These are phyloP conservation scores for Aplidium turbinatum DNA, from an alignment of 23 tunicate species.

Conservation along the genomic window DNA sequence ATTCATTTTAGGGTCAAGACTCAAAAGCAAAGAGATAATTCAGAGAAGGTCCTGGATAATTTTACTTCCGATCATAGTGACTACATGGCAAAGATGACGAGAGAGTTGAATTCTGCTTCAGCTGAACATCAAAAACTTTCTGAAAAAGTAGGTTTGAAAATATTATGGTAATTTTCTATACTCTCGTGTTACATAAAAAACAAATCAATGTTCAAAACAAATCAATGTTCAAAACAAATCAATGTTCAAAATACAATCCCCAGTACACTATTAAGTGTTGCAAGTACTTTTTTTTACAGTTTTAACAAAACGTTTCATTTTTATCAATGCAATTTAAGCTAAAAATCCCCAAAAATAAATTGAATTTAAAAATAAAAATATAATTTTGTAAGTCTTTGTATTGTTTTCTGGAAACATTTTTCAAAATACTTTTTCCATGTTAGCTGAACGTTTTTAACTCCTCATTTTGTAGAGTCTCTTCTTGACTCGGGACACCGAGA, in stretches of 20 bases:
- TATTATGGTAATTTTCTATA: background rate
- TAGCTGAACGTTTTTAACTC: too few species aligned
- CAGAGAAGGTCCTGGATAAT: constrained; percentile 74
- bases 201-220: too few species aligned
- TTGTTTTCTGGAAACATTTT: too few species aligned
- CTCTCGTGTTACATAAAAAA: background rate
- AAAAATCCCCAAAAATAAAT: too few species aligned
- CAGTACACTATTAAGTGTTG: too few species aligned
- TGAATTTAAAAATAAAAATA: too few species aligned
- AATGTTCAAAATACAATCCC: too few species aligned
- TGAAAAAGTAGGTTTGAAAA: constrained; percentile 36
- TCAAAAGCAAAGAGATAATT: constrained; percentile 59
- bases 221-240: too few species aligned
- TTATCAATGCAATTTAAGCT: background rate
- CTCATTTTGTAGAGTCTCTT: constrained; percentile 13
- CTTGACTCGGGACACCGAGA: constrained; percentile 36
- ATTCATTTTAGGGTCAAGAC: constrained; percentile 44
- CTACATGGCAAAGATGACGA: constrained; percentile 73
- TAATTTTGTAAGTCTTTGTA: too few species aligned
- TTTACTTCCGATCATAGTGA: constrained; percentile 61
- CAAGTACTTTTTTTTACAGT: background rate
- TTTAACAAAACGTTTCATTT: background rate
- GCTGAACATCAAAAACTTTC: constrained; percentile 47
- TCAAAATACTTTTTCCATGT: too few species aligned
- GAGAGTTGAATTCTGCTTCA: constrained; percentile 42